A percentile compares a stretch with the other conserved stretches of the same genome.
Conservation (phyloP, 2,113 vertebrate species). For the Hiodon tergisus region DNA sequence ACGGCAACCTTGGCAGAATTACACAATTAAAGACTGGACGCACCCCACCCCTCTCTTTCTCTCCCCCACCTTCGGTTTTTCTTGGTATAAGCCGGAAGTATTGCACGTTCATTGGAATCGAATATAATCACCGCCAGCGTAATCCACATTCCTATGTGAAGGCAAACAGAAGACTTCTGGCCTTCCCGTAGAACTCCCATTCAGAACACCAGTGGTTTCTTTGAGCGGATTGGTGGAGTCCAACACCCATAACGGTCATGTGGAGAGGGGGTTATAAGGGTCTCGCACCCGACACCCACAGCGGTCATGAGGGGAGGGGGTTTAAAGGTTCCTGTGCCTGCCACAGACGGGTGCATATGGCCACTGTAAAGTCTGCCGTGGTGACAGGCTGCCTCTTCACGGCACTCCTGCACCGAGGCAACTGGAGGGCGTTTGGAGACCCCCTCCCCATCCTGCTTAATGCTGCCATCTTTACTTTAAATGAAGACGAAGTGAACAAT, state of each 20-base stretch:
- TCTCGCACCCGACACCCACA: constrained; percentile 71
- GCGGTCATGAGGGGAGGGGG: constrained; percentile 45
- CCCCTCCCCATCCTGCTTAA: constrained; percentile 40
- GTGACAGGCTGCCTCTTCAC: constrained; percentile 65
- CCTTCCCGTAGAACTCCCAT: no score
- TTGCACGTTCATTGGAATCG: no score
- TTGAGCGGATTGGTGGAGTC: no score
- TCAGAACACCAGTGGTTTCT: no score
- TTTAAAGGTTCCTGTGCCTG: constrained; percentile 36
- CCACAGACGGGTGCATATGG: constrained; percentile 75
- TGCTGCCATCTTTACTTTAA: constrained; percentile 55
- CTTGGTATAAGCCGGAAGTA: no score
- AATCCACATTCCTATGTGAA: no score
- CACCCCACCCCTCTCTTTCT: neutral
- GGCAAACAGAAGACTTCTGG: no score
- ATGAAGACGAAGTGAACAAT: constrained; percentile 80
- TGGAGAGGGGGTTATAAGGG: constrained; percentile 61
- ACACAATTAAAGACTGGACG: constrained; percentile 17
- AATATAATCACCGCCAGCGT: no score
- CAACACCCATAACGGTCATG: constrained; percentile 45
- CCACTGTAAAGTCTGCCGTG: constrained; percentile 71
- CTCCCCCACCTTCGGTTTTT: no score
- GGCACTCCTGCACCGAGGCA: constrained; percentile 45
- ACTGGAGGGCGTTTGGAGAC: constrained; percentile 69
- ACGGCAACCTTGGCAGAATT: neutral